Evolutionary conservation across 2,888 invertebrate species (phyloP).

Genomic region (Pollenia labialis): DNA sequence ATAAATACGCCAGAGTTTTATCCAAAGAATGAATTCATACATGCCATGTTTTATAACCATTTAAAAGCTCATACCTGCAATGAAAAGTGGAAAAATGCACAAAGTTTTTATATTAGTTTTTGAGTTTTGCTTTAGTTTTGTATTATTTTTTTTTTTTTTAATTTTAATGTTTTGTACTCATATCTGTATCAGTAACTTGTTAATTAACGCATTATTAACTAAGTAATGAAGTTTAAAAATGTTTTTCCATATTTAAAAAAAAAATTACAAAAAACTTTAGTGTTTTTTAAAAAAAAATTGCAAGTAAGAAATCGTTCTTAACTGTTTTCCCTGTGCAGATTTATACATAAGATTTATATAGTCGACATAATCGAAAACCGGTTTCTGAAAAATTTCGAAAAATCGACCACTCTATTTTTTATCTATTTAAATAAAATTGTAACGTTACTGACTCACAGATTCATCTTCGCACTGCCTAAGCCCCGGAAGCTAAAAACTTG

Average conservation of each 20-base stretch:
- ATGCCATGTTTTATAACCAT: slow-evolving; percentile 69
- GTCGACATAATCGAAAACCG: too few species aligned
- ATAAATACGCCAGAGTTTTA: slow-evolving; percentile 1
- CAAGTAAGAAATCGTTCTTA: too few species aligned
- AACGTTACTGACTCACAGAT: too few species aligned
- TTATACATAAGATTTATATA: too few species aligned
- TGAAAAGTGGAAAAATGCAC: slow-evolving; percentile 55
- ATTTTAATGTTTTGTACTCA: neutral
- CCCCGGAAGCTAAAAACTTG: too few species aligned
- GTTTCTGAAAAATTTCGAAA: too few species aligned
- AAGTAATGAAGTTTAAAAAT: slow-evolving; percentile 55
- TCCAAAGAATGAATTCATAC: slow-evolving; percentile 22
- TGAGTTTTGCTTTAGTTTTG: slow-evolving; percentile 27
- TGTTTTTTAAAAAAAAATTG: too few species aligned
- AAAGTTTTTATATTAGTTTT: slow-evolving; percentile 55
- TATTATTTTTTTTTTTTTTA: slow-evolving; percentile 9
- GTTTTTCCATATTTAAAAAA: neutral
- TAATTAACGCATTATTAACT: slow-evolving; percentile 73
- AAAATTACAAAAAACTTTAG: too few species aligned
- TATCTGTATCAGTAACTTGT: slow-evolving; percentile 64
- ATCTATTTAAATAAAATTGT: too few species aligned
- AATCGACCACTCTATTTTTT: too few species aligned
- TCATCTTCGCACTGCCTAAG: too few species aligned
- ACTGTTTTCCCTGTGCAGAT: too few species aligned
- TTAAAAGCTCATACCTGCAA: slow-evolving; percentile 70